Percentiles rank a stretch among this genome's conserved stretches.
These are phyloP conservation scores for Netelia virgata DNA, from an alignment of 2,888 invertebrate genomes.

Conservation along the genomic window DNA sequence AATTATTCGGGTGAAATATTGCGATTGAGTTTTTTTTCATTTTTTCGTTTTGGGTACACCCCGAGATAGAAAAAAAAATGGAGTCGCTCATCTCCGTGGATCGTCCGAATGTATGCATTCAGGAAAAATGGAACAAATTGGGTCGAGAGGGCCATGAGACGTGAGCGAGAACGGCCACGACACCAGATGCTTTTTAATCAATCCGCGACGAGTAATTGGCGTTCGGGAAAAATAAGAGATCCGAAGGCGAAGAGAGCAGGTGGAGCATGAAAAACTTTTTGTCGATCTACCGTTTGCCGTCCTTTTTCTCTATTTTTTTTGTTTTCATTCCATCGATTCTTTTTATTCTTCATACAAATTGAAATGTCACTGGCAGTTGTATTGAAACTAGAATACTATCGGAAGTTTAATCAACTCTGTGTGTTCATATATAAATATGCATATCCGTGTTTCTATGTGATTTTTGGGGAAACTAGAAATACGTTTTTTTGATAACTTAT, in stretches of 20 bases:
- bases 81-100: not conserved
- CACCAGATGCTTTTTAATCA: constrained; percentile 59
- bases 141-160: constrained; percentile 31
- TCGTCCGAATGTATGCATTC: constrained; percentile 12
- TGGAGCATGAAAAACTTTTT: constrained; percentile 3
- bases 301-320: constrained; percentile 19
- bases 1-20: not conserved
- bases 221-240: constrained; percentile 51
- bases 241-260: constrained; percentile 33
- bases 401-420: constrained; percentile 16
- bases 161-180: constrained; percentile 38
- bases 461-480: not conserved
- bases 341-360: constrained; percentile 58
- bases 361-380: constrained; percentile 45
- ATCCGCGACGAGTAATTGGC: constrained; percentile 62
- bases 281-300: not conserved
- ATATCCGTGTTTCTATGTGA: not conserved
- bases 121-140: constrained; percentile 34
- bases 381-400: constrained; percentile 16
- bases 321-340: constrained; percentile 16
- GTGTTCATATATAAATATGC: not conserved
- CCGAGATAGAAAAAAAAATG: not conserved
- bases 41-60: constrained; percentile 5
- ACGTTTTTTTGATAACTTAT: not conserved
- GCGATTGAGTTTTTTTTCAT: constrained; percentile 17